phyloP scores from a whole-genome alignment of 2,888 invertebrate genomes.

The Pegoplata infirma region DNA sequence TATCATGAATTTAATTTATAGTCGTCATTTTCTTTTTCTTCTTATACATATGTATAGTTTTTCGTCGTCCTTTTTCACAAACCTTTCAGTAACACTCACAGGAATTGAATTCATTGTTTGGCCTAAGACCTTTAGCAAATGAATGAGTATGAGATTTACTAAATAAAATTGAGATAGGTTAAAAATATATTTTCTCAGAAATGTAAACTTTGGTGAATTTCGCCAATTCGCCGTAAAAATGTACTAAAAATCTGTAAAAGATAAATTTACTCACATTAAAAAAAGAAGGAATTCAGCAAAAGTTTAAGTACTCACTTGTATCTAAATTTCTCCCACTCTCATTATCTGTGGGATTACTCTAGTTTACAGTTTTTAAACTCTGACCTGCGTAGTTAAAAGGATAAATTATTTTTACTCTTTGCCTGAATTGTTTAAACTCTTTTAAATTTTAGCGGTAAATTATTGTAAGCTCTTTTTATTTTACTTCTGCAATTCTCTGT shows the following conservation, averaged over 20 bases:
- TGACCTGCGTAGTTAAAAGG: neutral
- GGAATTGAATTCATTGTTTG: constrained; percentile 44
- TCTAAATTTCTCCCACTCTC: neutral
- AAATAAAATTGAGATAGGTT: neutral
- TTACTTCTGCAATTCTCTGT: neutral
- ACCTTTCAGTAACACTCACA: neutral
- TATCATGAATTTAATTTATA: constrained; percentile 49
- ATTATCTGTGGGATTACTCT: neutral
- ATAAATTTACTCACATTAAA: constrained; percentile 22
- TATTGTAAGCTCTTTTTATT: neutral
- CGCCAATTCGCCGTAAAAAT: constrained; percentile 39
- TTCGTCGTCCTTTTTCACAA: neutral
- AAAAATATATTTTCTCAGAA: neutral
- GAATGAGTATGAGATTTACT: constrained; percentile 39
- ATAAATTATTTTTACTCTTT: neutral
- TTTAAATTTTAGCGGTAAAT: neutral
- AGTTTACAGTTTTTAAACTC: neutral
- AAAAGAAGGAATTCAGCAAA: constrained; percentile 30
- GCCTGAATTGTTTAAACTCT: neutral
- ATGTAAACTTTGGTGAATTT: constrained; percentile 26
- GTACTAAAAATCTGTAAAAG: constrained; percentile 54
- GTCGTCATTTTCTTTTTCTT: constrained; percentile 27
- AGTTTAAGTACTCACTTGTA: neutral
- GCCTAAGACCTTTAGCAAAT: constrained; percentile 44
- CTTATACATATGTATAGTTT: neutral